phyloP scores from a whole-genome alignment of 2,888 invertebrate genomes.

The Alentia gelatinosa region DNA sequence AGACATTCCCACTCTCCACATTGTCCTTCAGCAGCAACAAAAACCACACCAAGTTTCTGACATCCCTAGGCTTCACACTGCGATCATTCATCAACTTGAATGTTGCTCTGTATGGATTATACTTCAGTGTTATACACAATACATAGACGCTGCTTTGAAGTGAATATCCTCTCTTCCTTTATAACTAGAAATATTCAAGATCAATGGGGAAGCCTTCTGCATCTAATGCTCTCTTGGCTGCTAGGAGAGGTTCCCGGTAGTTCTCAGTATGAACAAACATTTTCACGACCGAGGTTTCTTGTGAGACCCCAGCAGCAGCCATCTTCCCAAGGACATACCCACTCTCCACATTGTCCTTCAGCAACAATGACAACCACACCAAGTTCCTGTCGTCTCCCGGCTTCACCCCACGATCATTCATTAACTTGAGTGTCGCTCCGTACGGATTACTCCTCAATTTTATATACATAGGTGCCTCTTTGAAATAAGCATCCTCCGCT shows the following conservation, averaged over 20 bases:
- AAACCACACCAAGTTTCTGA: not conserved
- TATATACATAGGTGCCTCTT: constrained; percentile 18
- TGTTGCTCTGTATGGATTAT: not conserved
- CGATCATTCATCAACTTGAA: not conserved
- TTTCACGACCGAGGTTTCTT: not conserved
- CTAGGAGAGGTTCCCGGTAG: not conserved
- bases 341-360: constrained; percentile 31
- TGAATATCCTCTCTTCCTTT: no score
- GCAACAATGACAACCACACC: not conserved
- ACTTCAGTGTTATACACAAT: not conserved
- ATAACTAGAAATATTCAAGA: constrained; percentile 21
- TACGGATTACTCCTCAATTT: not conserved
- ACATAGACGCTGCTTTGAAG: not conserved
- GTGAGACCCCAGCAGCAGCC: not conserved
- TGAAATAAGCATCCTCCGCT: not conserved
- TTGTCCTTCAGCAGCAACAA: constrained; percentile 18
- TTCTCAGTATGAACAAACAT: not conserved
- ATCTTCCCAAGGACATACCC: constrained; percentile 13
- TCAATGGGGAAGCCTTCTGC: not conserved
- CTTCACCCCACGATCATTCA: not conserved
- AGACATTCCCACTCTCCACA: constrained; percentile 6
- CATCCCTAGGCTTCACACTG: not conserved
- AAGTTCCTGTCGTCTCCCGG: not conserved
- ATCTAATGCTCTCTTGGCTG: not conserved
- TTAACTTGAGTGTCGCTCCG: not conserved